Evolutionary conservation across 2,888 invertebrate species (phyloP), one percentile per base, ranked within the genome.

Genomic region (Pterostichus niger): DNA sequence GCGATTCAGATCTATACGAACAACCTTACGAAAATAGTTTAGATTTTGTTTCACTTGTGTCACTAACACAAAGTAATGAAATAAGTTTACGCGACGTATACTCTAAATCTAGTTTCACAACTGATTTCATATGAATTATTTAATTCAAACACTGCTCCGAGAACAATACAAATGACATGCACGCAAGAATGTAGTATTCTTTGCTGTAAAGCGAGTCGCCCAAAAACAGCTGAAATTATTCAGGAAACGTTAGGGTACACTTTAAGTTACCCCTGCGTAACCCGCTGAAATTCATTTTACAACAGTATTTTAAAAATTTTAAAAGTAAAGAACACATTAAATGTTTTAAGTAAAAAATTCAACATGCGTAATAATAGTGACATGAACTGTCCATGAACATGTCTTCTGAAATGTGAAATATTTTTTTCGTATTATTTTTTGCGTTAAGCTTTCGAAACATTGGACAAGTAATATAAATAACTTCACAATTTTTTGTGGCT

Each of bases 381-480:
- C n/a, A n/a, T n/a, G n/a, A n/a, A n/a, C n/a, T n/a, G n/a, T n/a
- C n/a, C 10, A 35, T 3, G 35, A 61, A 61, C n/a, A 35, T 10
- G n/a, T n/a, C 6, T 61, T 33, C 11, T 61, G 35, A 61, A 61
- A 61, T 35, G 35, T 61, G 11, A 61, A 61, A 61, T n/a, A n/a
- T n/a, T n/a, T n/a, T n/a, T n/a, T n/a, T n/a, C n/a, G n/a, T n/a
- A n/a, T n/a, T n/a, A n/a, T n/a, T n/a, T n/a, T n/a, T n/a, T n/a
- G n/a, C n/a, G n/a, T n/a, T n/a, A n/a, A n/a, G n/a, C n/a, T n/a
- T n/a, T n/a, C n/a, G n/a, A n/a, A n/a, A n/a, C n/a, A n/a, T n/a
- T n/a, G n/a, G n/a, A n/a, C n/a, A n/a, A n/a, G n/a, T n/a, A n/a
- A n/a, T n/a, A n/a, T n/a, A n/a, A n/a, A n/a, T n/a, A n/a, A n/a